These are phyloP conservation scores for Brachynemurus nebulosus DNA, from an alignment of 2,888 invertebrate species.

Conservation along the genomic window DNA sequence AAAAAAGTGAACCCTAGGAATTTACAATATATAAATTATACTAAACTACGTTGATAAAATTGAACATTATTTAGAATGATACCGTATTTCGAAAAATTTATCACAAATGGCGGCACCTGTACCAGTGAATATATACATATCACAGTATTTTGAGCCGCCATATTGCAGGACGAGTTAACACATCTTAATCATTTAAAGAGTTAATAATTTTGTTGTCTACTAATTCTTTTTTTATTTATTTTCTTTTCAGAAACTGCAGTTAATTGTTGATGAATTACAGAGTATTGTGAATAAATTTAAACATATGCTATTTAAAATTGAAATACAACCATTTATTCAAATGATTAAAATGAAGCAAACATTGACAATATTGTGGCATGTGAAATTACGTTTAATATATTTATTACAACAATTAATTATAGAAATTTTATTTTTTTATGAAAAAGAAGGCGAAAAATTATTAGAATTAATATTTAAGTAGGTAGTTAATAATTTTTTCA, in stretches of 20 bases:
- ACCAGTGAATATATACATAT: too few relatives aligned
- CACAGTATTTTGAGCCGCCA: too few relatives aligned
- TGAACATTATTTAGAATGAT: too few relatives aligned
- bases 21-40: too few relatives aligned
- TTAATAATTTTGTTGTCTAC: background rate
- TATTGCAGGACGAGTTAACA: too few relatives aligned
- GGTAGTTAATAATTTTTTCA: conserved; percentile 17
- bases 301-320: conserved; percentile 36
- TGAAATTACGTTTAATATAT: conserved; percentile 40
- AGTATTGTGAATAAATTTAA: conserved; percentile 39
- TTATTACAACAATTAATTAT: conserved; percentile 38
- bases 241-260: conserved; percentile 40
- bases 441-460: conserved; percentile 42
- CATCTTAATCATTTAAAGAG: background rate
- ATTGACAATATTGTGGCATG: conserved; percentile 38
- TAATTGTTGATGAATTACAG: conserved; percentile 38
- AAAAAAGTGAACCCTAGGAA: too few relatives aligned
- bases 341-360: conserved; percentile 35
- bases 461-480: conserved; percentile 42
- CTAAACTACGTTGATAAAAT: too few relatives aligned
- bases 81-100: too few relatives aligned
- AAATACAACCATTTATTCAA: conserved; percentile 30
- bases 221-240: background rate
- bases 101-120: too few relatives aligned
- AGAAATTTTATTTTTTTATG: conserved; percentile 40